Percentiles rank a stretch among this genome's conserved stretches.
phyloP scores from a whole-genome alignment of 2,888 invertebrate genomes.

The Rhagonycha lutea region DNA sequence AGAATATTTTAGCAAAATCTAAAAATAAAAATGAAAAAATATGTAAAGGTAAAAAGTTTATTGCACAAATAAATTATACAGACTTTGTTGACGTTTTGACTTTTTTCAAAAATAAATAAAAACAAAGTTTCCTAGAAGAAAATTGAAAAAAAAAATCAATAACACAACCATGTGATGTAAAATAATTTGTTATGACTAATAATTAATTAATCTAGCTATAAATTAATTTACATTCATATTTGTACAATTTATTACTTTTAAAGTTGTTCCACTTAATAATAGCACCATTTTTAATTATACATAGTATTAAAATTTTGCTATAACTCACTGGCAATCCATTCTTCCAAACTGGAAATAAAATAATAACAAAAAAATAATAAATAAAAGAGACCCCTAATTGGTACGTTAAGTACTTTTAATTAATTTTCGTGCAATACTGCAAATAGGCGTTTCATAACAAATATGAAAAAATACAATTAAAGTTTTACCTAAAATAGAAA shows the following conservation, averaged over 20 bases:
- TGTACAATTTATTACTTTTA: slow-evolving; percentile 9
- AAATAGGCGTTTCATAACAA: slow-evolving; percentile 5
- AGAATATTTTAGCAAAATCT: neutral
- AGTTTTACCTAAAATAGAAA: slow-evolving; percentile 6
- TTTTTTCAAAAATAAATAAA: neutral
- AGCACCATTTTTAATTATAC: slow-evolving; percentile 21
- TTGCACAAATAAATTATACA: neutral
- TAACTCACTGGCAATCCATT: slow-evolving; percentile 1
- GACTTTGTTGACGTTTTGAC: neutral
- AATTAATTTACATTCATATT: slow-evolving; percentile 7
- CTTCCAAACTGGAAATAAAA: slow-evolving; percentile 3
- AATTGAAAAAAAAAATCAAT: neutral
- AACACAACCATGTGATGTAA: neutral
- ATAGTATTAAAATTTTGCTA: slow-evolving; percentile 13
- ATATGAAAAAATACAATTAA: slow-evolving; percentile 1
- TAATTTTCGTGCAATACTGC: neutral
- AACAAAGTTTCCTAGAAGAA: neutral
- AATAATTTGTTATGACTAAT: neutral
- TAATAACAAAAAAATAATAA: slow-evolving; percentile 8
- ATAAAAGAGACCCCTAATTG: neutral
- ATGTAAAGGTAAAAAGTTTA: neutral
- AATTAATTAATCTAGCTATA: slow-evolving; percentile 1
- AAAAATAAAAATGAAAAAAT: neutral
- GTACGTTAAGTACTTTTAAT: slow-evolving; percentile 14
- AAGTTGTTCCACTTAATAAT: slow-evolving; percentile 15